These are phyloP conservation scores for Oryzias melastigma DNA, from an alignment of 2,113 vertebrate species.

Conservation along the genomic window DNA sequence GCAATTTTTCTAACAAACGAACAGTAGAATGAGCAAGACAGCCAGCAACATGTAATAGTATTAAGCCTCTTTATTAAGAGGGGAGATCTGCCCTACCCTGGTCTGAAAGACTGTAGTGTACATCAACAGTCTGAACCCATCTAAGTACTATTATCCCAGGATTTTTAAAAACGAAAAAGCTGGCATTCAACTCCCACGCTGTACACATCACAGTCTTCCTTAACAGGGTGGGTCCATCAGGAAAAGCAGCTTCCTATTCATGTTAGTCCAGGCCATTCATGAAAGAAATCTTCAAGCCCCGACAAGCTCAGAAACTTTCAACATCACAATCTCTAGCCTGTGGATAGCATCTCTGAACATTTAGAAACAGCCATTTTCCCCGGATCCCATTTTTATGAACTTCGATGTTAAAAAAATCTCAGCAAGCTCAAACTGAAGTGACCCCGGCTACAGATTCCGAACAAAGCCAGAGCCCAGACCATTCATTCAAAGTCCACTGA, in stretches of 20 bases:
- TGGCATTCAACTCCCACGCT: constrained; percentile 59
- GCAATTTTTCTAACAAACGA: constrained; percentile 25
- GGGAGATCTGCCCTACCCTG: constrained; percentile 41
- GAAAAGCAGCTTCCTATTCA: constrained; percentile 45
- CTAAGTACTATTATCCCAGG: constrained; percentile 55
- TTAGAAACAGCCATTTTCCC: not conserved
- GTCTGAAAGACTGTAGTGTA: constrained; percentile 62
- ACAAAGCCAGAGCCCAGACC: constrained; percentile 32
- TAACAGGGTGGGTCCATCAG: constrained; percentile 31
- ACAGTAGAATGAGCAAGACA: constrained; percentile 53
- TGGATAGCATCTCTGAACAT: not conserved
- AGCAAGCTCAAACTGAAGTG: not conserved
- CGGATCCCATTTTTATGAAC: not conserved
- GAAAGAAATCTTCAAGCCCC: constrained; percentile 18
- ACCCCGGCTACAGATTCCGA: constrained; percentile 22
- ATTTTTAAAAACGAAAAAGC: constrained; percentile 56
- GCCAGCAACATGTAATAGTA: constrained; percentile 61
- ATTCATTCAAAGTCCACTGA: constrained; percentile 27
- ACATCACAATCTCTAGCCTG: constrained; percentile 18
- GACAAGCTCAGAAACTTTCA: constrained; percentile 32
- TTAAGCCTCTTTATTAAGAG: constrained; percentile 59
- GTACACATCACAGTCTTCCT: constrained; percentile 27
- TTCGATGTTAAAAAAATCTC: constrained; percentile 20
- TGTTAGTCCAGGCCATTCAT: not conserved
- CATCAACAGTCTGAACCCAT: constrained; percentile 52